Conservation (phyloP, 2,113 vertebrate species). For the Mixornis gularis region DNA sequence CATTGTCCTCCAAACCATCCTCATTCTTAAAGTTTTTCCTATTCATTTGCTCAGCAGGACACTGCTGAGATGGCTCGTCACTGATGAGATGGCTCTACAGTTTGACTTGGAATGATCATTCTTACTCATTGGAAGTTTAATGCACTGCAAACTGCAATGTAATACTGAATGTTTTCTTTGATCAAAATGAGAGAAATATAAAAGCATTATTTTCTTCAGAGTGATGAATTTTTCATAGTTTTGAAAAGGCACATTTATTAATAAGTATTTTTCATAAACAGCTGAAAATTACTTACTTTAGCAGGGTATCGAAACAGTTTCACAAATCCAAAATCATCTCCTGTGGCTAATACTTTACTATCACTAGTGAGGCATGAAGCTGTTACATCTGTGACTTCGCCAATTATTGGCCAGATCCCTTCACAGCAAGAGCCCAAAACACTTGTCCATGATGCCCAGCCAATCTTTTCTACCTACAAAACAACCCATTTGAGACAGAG, state of each 20-base stretch:
- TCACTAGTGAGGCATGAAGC: conserved; percentile 87
- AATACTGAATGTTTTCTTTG: not conserved
- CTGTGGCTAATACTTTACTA: conserved; percentile 88
- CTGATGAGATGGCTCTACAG: not conserved
- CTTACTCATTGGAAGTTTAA: not conserved
- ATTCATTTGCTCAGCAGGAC: not conserved
- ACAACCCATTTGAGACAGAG: conserved; percentile 22
- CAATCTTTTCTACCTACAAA: conserved; percentile 91
- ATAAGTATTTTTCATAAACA: not conserved
- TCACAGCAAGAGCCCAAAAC: conserved; percentile 91
- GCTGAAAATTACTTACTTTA: conserved; percentile 79
- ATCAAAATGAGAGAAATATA: not conserved
- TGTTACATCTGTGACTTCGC: conserved; percentile 91
- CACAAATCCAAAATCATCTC: conserved; percentile 96
- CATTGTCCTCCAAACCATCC: not conserved
- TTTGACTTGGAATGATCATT: not conserved
- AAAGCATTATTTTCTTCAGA: not conserved
- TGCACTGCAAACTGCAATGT: not conserved
- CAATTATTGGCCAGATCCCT: conserved; percentile 93
- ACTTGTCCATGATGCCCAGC: conserved; percentile 94
- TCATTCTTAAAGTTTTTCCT: not conserved
- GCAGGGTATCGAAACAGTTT: conserved; percentile 94
- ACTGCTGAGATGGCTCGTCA: not conserved
- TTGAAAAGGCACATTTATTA: not conserved
- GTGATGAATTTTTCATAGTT: not conserved